Base-by-base conservation (phyloP, 2,888 invertebrate genomes). In the Ormyrus nitidulus region DNA sequence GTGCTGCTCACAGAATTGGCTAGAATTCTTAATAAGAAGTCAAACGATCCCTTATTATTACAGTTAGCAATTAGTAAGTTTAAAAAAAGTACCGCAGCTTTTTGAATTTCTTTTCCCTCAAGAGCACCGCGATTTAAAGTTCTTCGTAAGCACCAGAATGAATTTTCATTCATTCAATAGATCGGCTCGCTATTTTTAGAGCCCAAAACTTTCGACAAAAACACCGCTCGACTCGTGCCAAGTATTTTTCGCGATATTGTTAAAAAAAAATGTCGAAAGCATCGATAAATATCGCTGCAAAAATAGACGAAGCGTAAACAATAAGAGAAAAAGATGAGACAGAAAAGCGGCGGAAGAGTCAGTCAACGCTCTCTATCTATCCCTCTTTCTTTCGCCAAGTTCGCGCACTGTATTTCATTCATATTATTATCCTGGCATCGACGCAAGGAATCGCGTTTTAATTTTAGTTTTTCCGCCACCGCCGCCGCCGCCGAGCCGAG, bases 361-460 rank as follows among this genome's bases (percentile, higher is more conserved):
- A 34, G 34, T 34, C 34, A 34, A 34, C 34, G 34, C 34, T 34
- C 34, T 34, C 34, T 34, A 34, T 34, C 34, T 34, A 34, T 34
- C 34, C 34, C 34, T 2, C 34, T 34, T 34, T 34, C 34, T 3
- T 34, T 34, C 34, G 34, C 34, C 34, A 34, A 34, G 34, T 34
- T 34, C 34, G 34, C 34, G 34, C 34, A 4, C 34, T 34, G 83
- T 84, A 85, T 84, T 86, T 85, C 85, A 86, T 85, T 86, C 86
- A 85, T 84, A 84, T 84, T 85, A 84, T 85, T 83, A 76, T 83
- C 80, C 83, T 75, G 83, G 83, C 74, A 80, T 58, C 48, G 54
- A 10, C 44, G 53, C 59, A 49, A 68, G 44, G 13, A 58, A 62
- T 48, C 61, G 65, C 71, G 74, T 51, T 68, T 80, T 82, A 80